phyloP scores from a whole-genome alignment of 2,113 vertebrate genomes.

The Hippolais icterina region DNA sequence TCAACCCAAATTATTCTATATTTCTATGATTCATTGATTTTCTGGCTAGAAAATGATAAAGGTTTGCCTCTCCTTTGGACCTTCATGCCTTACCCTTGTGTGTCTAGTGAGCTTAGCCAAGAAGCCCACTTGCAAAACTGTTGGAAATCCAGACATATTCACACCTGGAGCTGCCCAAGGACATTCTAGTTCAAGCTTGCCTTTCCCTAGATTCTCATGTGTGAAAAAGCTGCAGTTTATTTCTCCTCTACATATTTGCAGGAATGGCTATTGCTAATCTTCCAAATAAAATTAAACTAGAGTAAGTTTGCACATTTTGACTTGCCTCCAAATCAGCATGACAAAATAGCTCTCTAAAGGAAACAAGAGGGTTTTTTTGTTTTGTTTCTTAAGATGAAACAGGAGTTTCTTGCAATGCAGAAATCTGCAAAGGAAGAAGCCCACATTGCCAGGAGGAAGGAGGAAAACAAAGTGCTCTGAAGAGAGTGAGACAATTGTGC shows the following conservation, averaged over 20 bases:
- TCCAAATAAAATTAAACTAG: neutral
- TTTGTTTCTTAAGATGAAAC: neutral
- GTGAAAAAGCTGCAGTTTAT: neutral
- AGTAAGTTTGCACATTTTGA: neutral
- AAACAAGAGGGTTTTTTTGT: rapidly evolving
- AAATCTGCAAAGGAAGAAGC: neutral
- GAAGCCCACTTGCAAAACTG: neutral
- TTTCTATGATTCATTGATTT: neutral
- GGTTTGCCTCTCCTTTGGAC: neutral
- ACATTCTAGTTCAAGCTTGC: neutral
- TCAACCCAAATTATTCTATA: neutral
- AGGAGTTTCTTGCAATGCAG: neutral
- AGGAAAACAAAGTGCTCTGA: neutral
- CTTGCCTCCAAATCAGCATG: neutral
- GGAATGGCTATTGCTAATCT: rapidly evolving
- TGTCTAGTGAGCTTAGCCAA: neutral
- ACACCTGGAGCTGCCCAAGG: neutral
- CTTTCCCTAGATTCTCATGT: neutral
- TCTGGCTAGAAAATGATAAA: neutral
- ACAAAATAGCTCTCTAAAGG: neutral
- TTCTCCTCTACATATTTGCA: neutral
- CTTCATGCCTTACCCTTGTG: neutral
- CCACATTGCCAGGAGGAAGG: neutral
- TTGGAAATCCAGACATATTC: neutral
- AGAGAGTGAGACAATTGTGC: neutral